Evolutionary conservation across 2,113 vertebrate species (phyloP).

Genomic region (Dicentrarchus labrax): DNA sequence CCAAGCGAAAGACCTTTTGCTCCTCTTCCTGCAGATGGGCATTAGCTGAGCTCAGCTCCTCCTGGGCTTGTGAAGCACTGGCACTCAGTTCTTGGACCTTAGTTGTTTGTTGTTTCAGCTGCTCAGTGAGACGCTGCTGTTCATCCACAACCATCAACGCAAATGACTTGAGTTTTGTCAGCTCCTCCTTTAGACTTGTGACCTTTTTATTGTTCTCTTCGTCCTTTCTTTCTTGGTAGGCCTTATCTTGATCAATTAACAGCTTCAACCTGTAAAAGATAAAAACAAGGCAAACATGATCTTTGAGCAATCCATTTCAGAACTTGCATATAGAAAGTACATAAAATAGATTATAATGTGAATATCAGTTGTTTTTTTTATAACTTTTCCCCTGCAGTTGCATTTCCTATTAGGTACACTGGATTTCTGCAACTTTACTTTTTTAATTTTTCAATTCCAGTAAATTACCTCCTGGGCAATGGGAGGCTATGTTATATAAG

Average conservation of each 20-base stretch:
- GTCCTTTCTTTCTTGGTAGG: slow-evolving; percentile 89
- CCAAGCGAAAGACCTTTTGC: slow-evolving; percentile 88
- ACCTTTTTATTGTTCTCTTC: slow-evolving; percentile 90
- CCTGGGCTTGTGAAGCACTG: slow-evolving; percentile 85
- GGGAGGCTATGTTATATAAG: too few relatives aligned
- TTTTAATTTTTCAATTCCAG: too few relatives aligned
- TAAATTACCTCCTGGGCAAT: not conserved
- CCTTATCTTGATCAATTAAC: slow-evolving; percentile 92
- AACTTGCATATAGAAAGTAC: not conserved
- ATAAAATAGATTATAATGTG: not conserved
- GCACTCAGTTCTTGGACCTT: slow-evolving; percentile 90
- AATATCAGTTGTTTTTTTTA: not conserved
- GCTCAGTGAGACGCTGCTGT: slow-evolving; percentile 92
- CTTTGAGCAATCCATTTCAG: not conserved
- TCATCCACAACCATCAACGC: slow-evolving; percentile 97
- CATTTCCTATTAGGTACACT: too few relatives aligned
- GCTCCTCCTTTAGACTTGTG: slow-evolving; percentile 90
- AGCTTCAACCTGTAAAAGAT: slow-evolving; percentile 91
- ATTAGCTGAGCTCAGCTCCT: slow-evolving; percentile 88
- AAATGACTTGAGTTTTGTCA: slow-evolving; percentile 96
- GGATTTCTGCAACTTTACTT: too few relatives aligned
- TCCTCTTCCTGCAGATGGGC: slow-evolving; percentile 88
- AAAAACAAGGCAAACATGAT: slow-evolving; percentile 16
- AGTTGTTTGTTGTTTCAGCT: slow-evolving; percentile 89
- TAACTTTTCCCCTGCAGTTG: not conserved